Evolutionary conservation across 2,797 vertebrate genomes (phyloP), one percentile per base, ranked within the genome.

Genomic region (Smutsia temminckii): DNA sequence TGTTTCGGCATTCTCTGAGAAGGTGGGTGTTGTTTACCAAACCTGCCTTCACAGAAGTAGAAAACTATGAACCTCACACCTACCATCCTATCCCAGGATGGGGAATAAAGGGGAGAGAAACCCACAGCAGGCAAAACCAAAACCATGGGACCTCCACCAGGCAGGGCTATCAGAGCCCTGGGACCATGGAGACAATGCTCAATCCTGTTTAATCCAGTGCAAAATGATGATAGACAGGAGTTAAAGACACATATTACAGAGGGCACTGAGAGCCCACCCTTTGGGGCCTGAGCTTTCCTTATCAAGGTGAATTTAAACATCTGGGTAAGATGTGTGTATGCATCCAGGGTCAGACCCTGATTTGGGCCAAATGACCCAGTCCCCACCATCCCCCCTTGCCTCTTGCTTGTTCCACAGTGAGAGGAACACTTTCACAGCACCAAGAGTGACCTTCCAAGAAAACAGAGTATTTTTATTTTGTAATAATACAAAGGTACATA

Each of bases 131-230:
- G 46, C 68, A 85, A 46, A 46, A 46, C 11, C 46, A 12, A 72
- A 91, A 42, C 18, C n/a, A 32, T 0, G 21, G 34, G 29, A 27
- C 8, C 21, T 32, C 64, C 57, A 34, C 42, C 53, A 85, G 46
- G 37, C 18, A 20, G n/a, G 27, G 20, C 34, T 8, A 59, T n/a
- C 49, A 37, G 72, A 75, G 51, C 51, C 37, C 89, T 1, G n/a
- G 37, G 20, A 49, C 7, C 4, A 0, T 0, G 10, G n/a, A 4
- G 20, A 37, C 9, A 2, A 37, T 0, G 51, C 4, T 29, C 42
- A 51, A 16, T 11, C 61, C 74, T n/a, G 25, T 6, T 49, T 6
- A 57, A 23, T 29, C 1, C 6, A 51, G 71, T 32, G 3, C 49
- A 34, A 0, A 78, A n/a, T 0, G 37, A 20, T 29, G 18, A 32